phyloP scores from a whole-genome alignment of 2,888 invertebrate species.

The Leucozona laternaria region DNA sequence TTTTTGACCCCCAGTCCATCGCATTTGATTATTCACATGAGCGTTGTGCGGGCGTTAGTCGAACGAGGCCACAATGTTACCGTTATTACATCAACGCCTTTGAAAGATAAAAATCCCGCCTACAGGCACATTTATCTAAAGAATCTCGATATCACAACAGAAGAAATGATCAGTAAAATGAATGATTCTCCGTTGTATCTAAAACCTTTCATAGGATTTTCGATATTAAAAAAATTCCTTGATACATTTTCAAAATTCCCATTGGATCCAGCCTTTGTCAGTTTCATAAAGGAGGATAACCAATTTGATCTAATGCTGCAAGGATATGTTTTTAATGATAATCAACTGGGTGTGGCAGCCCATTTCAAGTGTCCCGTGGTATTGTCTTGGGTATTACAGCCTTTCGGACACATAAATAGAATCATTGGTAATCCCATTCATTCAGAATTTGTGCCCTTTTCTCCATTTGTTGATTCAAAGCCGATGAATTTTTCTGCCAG shows the following conservation, averaged over 20 bases:
- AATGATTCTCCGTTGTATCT: neutral
- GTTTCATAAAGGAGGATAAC: constrained; percentile 75
- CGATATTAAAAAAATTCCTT: neutral
- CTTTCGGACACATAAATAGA: constrained; percentile 56
- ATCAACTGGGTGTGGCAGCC: constrained; percentile 77
- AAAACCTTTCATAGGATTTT: constrained; percentile 7
- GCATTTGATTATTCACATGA: constrained; percentile 82
- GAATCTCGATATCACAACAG: constrained; percentile 13
- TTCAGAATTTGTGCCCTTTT: constrained; percentile 64
- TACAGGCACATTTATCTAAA: constrained; percentile 79
- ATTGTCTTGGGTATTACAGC: constrained; percentile 74
- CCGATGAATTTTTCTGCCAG: neutral
- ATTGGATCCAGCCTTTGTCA: constrained; percentile 70
- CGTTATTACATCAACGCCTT: constrained; percentile 78
- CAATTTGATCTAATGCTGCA: constrained; percentile 78
- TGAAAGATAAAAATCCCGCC: constrained; percentile 80
- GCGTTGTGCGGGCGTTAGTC: constrained; percentile 80
- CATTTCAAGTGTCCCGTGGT: constrained; percentile 78
- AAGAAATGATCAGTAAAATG: constrained; percentile 16
- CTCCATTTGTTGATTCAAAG: constrained; percentile 7
- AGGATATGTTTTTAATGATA: constrained; percentile 77
- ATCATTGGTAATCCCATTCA: constrained; percentile 77
- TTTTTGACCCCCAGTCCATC: constrained; percentile 82
- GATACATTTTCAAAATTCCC: constrained; percentile 45
- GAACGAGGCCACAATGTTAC: constrained; percentile 82